Base-by-base conservation (phyloP, 2,113 vertebrate genomes). In the Tragelaphus scriptus region DNA sequence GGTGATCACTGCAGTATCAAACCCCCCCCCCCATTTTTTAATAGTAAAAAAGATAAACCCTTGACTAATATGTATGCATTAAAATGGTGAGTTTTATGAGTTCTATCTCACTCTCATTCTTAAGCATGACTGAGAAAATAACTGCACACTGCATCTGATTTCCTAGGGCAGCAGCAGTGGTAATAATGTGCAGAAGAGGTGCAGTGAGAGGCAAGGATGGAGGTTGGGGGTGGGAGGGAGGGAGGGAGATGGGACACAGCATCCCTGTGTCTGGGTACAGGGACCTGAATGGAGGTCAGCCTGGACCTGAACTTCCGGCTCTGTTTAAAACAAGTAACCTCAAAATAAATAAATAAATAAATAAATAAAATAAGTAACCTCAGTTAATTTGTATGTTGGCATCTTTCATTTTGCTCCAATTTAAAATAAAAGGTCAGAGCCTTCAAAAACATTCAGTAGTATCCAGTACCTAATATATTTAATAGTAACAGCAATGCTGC, bases 321-420 rank as follows among this genome's bases (percentile, higher is more conserved):
- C 9, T 11, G 26, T n/a, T 12, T 7, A 16, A 16, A n/a, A 23
- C 10, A 25, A 32, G 12, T 6, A n/a, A 68, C 32, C 63, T n/a
- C 4, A 30, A 9, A 65, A 65, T 40, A 40, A 65, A 5, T 12
- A 59, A 32, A 63, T 12, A 59, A 32, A 63, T 63, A 3, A 3
- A 32, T 40, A 11, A 59, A 12, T 12, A 16, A 68, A 68, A n/a
- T 68, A 68, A 68, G n/a, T 36, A 15, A 47, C 26, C n/a, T 88
- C 1, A 26, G 17, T 1, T 40, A 53, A 5, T 53, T 36, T 58
- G 4, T 2, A 2, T 13, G 30, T 32, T n/a, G 7, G 10, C 7
- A 53, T 32, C 0, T 53, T 61, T 77, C 28, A 19, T 47, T 84
- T 23, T 16, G 12, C 6, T 82, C 30, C 16, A 14, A 6, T n/a